phyloP scores from a whole-genome alignment of 1,140 invertebrate species.

The Brachionus koreanus region DNA sequence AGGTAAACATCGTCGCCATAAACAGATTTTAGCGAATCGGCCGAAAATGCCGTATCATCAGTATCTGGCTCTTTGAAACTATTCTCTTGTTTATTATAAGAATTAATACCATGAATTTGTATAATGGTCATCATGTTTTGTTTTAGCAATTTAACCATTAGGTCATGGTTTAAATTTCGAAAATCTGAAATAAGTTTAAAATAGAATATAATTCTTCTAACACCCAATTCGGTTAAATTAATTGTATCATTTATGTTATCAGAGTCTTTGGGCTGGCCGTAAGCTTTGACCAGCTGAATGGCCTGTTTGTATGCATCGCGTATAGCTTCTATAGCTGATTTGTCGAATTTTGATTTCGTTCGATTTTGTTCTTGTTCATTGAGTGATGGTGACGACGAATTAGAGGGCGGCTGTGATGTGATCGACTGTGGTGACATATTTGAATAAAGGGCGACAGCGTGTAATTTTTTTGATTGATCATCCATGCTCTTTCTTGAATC shows the following conservation, averaged over 20 bases:
- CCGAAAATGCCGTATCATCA: conserved; percentile 26
- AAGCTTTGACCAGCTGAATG: conserved; percentile 36
- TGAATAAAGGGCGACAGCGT: not conserved
- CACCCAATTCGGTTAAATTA: conserved; percentile 36
- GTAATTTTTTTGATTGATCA: not conserved
- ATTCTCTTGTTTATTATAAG: conserved; percentile 30
- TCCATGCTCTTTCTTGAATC: not conserved
- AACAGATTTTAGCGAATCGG: conserved; percentile 18
- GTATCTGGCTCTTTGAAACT: conserved; percentile 28
- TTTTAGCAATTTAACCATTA: conserved; percentile 37
- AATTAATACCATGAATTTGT: conserved; percentile 40
- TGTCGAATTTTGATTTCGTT: not conserved
- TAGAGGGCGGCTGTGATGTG: not conserved
- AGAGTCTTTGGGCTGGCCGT: conserved; percentile 2
- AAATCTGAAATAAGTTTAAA: conserved; percentile 41
- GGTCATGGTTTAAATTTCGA: conserved; percentile 35
- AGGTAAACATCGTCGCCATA: conserved; percentile 21
- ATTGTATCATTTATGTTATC: conserved; percentile 29
- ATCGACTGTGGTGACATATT: not conserved
- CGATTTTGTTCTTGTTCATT: not conserved
- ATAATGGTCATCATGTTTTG: conserved; percentile 43
- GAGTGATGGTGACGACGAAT: not conserved
- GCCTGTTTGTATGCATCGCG: conserved; percentile 25
- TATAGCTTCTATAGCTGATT: not conserved
- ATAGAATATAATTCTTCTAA: conserved; percentile 38